A percentile compares a stretch with the other conserved stretches of the same genome.
phyloP scores from a whole-genome alignment of 1,140 invertebrate species.

The Doryteuthis pealeii region DNA sequence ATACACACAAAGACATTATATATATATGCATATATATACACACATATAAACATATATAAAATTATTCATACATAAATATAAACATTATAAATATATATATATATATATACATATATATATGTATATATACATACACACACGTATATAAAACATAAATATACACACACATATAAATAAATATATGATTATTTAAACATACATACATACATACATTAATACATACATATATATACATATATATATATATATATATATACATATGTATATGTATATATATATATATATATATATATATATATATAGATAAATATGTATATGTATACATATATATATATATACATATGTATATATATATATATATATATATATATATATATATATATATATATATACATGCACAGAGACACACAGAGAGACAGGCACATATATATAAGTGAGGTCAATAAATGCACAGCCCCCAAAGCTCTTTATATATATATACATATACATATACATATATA shows the following conservation, averaged over 20 bases:
- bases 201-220: neutral
- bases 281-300: conserved; percentile 1
- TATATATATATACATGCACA: neutral
- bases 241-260: neutral
- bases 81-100: too few relatives aligned
- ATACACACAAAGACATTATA: neutral
- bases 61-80: too few relatives aligned
- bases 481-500: too few relatives aligned
- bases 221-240: neutral
- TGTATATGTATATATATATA: neutral
- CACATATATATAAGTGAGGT: neutral
- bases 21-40: neutral
- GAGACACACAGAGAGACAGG: neutral
- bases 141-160: neutral
- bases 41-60: neutral
- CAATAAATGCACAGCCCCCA: neutral
- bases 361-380: neutral
- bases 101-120: neutral
- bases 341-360: neutral
- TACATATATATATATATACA: neutral
- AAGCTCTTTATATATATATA: neutral
- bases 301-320: neutral
- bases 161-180: neutral
- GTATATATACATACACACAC: neutral
- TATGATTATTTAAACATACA: neutral